These are phyloP conservation scores for Phaethon lepturus DNA, from an alignment of 2,113 vertebrate species.

Conservation along the genomic window DNA sequence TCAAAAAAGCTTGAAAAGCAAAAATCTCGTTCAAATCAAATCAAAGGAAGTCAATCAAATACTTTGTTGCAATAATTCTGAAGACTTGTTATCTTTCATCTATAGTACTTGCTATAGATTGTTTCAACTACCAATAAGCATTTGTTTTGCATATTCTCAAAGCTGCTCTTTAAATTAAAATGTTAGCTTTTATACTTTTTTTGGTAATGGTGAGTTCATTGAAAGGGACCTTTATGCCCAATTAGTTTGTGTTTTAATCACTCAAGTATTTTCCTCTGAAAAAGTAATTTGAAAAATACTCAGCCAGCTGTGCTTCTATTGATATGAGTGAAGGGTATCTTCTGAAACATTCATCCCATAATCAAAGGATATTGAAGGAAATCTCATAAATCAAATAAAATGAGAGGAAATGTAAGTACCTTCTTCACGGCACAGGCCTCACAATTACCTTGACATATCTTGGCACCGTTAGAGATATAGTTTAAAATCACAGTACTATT, in stretches of 20 bases:
- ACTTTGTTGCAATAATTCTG: neutral
- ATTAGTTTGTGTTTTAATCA: neutral
- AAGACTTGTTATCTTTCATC: neutral
- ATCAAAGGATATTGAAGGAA: neutral
- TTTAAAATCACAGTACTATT: neutral
- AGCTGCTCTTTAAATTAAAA: neutral
- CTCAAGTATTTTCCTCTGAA: neutral
- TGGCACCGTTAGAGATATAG: neutral
- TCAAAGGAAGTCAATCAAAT: neutral
- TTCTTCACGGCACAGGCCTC: neutral
- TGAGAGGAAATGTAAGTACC: neutral
- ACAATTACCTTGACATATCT: neutral
- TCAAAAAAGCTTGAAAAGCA: neutral
- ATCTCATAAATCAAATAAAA: neutral
- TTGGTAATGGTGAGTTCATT: neutral
- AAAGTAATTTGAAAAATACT: constrained; percentile 11
- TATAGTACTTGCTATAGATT: neutral
- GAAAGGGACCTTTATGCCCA: neutral
- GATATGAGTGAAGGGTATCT: neutral
- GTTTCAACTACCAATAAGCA: neutral
- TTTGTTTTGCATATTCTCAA: neutral
- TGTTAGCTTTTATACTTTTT: neutral
- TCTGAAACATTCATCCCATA: neutral
- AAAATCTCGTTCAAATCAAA: neutral
- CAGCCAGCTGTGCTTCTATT: constrained; percentile 2